Evolutionary conservation across 2,888 invertebrate species (phyloP).

Genomic region (Abrostola triplasia): DNA sequence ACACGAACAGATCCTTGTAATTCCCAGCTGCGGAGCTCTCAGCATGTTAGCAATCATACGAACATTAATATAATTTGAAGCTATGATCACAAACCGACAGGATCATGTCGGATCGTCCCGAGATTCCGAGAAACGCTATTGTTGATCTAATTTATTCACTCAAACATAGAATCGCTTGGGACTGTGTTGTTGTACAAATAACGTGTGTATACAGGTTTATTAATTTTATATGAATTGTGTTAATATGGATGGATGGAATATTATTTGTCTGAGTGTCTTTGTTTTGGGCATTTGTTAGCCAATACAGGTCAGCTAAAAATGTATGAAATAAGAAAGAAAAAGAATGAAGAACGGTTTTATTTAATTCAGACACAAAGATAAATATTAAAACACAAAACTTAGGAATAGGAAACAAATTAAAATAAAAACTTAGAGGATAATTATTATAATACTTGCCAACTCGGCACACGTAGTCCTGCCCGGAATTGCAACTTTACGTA

Average conservation of each 20-base stretch:
- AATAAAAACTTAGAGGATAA: no score
- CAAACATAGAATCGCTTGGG: slow-evolving; percentile 28
- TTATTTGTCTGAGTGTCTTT: no score
- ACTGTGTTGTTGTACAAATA: slow-evolving; percentile 19
- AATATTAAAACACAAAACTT: no score
- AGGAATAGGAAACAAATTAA: no score
- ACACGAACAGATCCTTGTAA: slow-evolving; percentile 18
- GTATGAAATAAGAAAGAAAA: no score
- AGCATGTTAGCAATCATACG: slow-evolving; percentile 49
- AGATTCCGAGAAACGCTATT: slow-evolving; percentile 28
- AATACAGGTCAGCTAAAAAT: no score
- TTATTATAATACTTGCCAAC: no score
- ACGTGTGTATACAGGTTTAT: not conserved
- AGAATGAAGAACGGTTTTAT: no score
- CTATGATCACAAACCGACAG: slow-evolving; percentile 47
- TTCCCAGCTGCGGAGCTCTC: slow-evolving; percentile 30
- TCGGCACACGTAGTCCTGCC: no score
- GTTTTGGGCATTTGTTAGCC: no score
- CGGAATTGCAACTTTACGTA: no score
- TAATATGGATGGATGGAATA: not conserved
- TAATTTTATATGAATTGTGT: not conserved
- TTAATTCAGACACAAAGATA: no score
- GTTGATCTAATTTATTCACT: slow-evolving; percentile 47
- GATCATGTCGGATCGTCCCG: slow-evolving; percentile 38
- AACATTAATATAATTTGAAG: slow-evolving; percentile 60